Base-by-base conservation (phyloP, 2,888 invertebrate species). In the Eupeodes luniger region DNA sequence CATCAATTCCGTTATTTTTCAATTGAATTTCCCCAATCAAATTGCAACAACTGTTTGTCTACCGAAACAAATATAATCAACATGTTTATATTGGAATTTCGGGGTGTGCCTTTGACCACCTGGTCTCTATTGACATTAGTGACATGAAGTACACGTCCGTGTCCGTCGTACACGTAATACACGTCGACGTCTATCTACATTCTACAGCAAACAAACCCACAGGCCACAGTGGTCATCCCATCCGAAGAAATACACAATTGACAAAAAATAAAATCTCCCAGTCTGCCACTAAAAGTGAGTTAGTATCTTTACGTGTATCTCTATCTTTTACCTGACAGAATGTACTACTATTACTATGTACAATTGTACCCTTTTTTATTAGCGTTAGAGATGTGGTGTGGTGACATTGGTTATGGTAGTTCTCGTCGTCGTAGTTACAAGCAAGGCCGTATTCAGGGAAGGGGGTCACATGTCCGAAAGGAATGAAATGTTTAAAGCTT, bases 31-130 rank as follows among this genome's bases (percentile, higher is more conserved):
- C n/a, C 36, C 66, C 80, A 72, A 86, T 80, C 80, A 72, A 80
- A 62, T 27, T 87, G 70, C 76, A 80, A 72, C 85, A 76, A 49
- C 27, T 55, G 83, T 67, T 84, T 87, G 80, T 55, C 76, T 57
- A 74, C 47, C 76, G 53, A 80, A 83, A 72, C 87, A 87, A 87
- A 87, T 77, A 77, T 64, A 87, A 80, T 87, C 62, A 64, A 57
- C 80, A 74, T 77, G 69, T 84, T 79, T 44, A 66, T 72, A 64
- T 66, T 76, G 76, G 72, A 62, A 75, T 62, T 57, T 62, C 14
- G 34, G 84, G 80, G 87, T 77, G 76, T 84, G 76, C 59, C 61
- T 36, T 27, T 87, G 80, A 74, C 87, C 87, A 84, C 72, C 84
- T 87, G 87, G 84, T 84, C 36, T 61, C 59, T 80, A 72, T 76